phyloP scores from a whole-genome alignment of 2,888 invertebrate species.

The Seira sanloemensis region DNA sequence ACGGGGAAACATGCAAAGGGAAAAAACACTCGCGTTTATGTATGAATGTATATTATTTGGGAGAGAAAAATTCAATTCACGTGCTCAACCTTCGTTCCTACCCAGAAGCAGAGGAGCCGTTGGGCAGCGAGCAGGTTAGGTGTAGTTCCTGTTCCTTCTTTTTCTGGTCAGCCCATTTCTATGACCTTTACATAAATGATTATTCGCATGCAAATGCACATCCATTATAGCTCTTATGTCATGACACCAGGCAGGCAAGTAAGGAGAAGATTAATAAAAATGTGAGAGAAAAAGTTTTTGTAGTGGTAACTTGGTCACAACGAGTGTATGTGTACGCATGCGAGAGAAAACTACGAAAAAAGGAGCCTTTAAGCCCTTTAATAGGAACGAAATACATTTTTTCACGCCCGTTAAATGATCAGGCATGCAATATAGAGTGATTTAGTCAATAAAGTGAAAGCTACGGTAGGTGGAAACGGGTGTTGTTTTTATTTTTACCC shows the following conservation, averaged over 20 bases:
- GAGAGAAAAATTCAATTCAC: conserved; percentile 49
- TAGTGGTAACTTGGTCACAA: not conserved
- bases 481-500: not conserved
- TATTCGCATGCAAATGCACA: not conserved
- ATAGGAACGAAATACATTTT: not conserved
- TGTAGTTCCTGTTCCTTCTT: conserved; percentile 8
- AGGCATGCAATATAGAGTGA: not conserved
- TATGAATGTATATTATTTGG: not conserved
- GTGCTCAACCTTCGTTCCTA: conserved; percentile 20
- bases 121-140: conserved; percentile 3
- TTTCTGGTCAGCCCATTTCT: conserved; percentile 31
- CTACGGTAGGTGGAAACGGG: not conserved
- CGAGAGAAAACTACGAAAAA: not conserved
- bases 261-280: not conserved
- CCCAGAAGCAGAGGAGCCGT: conserved; percentile 12
- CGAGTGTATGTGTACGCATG: not conserved
- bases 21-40: no score
- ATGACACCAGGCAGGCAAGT: not conserved
- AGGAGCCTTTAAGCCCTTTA: not conserved
- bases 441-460: not conserved
- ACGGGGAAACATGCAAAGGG: conserved; percentile 12
- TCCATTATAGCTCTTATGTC: not conserved
- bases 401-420: not conserved
- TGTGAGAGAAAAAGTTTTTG: not conserved
- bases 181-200: conserved; percentile 12